Base-by-base conservation (phyloP, 1,140 invertebrate genomes). In the Micrasema longulum region DNA sequence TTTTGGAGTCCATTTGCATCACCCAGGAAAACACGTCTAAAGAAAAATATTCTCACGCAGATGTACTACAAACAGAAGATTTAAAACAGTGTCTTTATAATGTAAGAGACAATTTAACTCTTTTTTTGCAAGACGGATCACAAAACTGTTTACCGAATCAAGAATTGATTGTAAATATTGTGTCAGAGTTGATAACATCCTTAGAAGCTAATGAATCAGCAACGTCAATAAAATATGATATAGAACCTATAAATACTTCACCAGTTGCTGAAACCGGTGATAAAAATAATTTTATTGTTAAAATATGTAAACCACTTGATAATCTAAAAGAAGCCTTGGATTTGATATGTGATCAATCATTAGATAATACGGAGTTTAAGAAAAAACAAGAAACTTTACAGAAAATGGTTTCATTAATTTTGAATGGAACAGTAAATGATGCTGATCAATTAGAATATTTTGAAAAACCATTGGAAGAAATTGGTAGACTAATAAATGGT, bases 261-360 rank as follows among this genome's bases (percentile, higher is more conserved):
- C 41, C 11, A 14, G 16, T 2, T 41, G 6, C 36, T 38, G 7
- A 11, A 20, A 9, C 23, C 23, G 6, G 16, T 4, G 20, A 60
- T 20, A 35, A 60, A 31, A 31, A 31, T 31, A 31, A 31, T 31
- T 31, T 31, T 4, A 4, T 31, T 31, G 26, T 31, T 7, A 31
- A 31, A 31, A 31, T 31, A 31, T 31, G 26, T 11, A 60, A 60
- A 41, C 55, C 36, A 22, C 35, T 60, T 6, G 36, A 43, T 5
- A 22, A 60, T 16, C 11, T 60, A 2, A 60, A 60, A 22, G 18
- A 38, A 10, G 36, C 35, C 3, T 4, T 60, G 1, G 20, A 41
- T 11, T 16, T 38, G 14, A 41, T 60, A 26, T 55, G 12, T 35
- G 52, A 55, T 55, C 3, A 26, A 22, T 22, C 18, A 18, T 22